Evolutionary conservation across 53 echinoderm and acorn worm genomes (phyloP), one percentile per base, ranked within the genome.

Genomic region (Pentamera pediparva): DNA sequence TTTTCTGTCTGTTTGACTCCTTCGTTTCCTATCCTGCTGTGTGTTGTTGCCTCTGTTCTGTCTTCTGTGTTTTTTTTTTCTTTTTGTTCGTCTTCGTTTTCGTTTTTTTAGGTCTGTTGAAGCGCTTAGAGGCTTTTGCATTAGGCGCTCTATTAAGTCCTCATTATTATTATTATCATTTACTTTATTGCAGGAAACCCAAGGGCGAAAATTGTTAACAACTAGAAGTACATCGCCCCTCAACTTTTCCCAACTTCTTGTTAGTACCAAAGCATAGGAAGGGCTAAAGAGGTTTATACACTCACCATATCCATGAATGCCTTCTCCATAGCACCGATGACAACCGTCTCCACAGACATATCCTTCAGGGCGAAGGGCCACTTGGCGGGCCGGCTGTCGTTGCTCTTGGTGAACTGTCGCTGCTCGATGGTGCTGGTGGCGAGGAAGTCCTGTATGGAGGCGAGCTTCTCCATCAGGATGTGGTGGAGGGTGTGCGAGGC

Each of bases 231-330:
- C 11, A 45, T 45, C 11, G 18, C 18, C 18, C 47, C 47, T 12
- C 47, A 45, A 18, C 18, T 12, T 18, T 45, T 11, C 47, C 18
- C 18, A 12, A 45, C 47, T 45, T 45, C 18, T 12, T 12, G 18
- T 45, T 12, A 12, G 11, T 45, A 45, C 11, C 11, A 11, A 45
- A 45, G 18, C 11, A 45, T 45, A 45, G 11, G 11, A 11, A 45
- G 47, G 11, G 18, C n/a, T n/a, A 4, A 32, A 5, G 18, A 37
- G 15, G 31, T 29, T 5, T 29, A 54, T 17, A 35, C 35, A 83
- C 91, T 79, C 70, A 98, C 98, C 86, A 98, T 91, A 62, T 98
- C 91, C 47, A 88, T 70, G 54, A 98, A 98, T 7, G 98, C 78
- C 33, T 81, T 89, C 75, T 98, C 98, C 37, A 98, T 53, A 20